Evolutionary conservation across 2,888 invertebrate genomes (phyloP).

Genomic region (Sphaerophoria rueppellii): DNA sequence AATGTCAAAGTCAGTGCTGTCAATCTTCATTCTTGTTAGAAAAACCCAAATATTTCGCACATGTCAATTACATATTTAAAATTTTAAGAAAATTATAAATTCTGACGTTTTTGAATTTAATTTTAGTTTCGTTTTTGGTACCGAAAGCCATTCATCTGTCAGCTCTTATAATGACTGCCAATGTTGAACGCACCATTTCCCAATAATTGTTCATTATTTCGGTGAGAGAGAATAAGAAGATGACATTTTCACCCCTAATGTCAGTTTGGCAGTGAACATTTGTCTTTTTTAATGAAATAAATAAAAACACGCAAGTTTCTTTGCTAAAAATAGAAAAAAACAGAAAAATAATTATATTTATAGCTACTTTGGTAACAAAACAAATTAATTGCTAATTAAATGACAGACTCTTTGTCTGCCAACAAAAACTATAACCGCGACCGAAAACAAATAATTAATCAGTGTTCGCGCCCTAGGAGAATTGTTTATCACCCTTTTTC

Average conservation of each 20-base stretch:
- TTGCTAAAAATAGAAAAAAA: background rate
- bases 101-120: background rate
- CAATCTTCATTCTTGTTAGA: conserved; percentile 58
- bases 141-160: conserved; percentile 38
- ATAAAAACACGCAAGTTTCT: background rate
- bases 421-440: conserved; percentile 5
- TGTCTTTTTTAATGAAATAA: conserved; percentile 12
- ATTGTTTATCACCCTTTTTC: conserved; percentile 51
- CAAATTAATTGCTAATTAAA: conserved; percentile 60
- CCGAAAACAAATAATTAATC: conserved; percentile 45
- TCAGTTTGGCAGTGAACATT: conserved; percentile 30
- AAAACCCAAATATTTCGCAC: conserved; percentile 28
- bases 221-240: background rate
- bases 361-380: conserved; percentile 5
- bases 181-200: conserved; percentile 25
- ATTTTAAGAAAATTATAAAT: background rate
- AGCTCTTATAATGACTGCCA: background rate
- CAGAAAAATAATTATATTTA: conserved; percentile 32
- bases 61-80: conserved; percentile 32
- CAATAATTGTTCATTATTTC: conserved; percentile 11
- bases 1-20: conserved; percentile 39
- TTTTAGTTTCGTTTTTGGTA: background rate
- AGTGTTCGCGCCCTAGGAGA: conserved; percentile 19
- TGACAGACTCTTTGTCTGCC: conserved; percentile 66
- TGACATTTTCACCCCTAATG: conserved; percentile 53